Evolutionary conservation across 2,888 invertebrate genomes (phyloP).

Genomic region (Lordiphosa andalusiaca): DNA sequence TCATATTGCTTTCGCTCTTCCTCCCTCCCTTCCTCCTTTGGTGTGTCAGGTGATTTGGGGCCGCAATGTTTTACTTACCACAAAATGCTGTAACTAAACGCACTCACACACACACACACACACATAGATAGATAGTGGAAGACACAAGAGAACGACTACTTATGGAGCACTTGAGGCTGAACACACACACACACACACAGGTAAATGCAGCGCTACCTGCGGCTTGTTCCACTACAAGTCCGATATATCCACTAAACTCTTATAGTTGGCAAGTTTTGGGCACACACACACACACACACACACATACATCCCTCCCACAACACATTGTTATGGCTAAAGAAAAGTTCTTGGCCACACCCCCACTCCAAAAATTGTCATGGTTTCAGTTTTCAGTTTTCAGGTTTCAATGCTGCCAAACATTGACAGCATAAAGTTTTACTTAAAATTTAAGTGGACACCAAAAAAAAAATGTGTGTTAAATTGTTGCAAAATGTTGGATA

Average conservation of each 20-base stretch:
- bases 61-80: constrained; percentile 70
- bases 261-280: constrained; percentile 45
- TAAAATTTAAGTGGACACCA: constrained; percentile 40
- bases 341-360: constrained; percentile 67
- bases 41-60: constrained; percentile 32
- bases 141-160: constrained; percentile 45
- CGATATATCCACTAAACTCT: constrained; percentile 23
- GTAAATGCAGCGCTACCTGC: constrained; percentile 33
- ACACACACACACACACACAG: constrained; percentile 5
- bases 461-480: constrained; percentile 26
- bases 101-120: constrained; percentile 57
- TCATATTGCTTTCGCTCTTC: not conserved
- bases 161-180: constrained; percentile 61
- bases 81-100: constrained; percentile 74
- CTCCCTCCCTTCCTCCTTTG: constrained; percentile 23
- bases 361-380: constrained; percentile 61
- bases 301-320: constrained; percentile 29
- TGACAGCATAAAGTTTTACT: constrained; percentile 65
- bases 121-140: constrained; percentile 24
- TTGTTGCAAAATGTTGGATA: constrained; percentile 23
- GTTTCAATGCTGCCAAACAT: constrained; percentile 38
- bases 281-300: constrained; percentile 8
- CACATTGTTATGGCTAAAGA: constrained; percentile 64
- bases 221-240: constrained; percentile 20
- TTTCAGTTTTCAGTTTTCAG: constrained; percentile 51